These are phyloP conservation scores for Tenualosa thibaudeaui DNA, from an alignment of 2,797 vertebrate genomes.

Conservation along the genomic window DNA sequence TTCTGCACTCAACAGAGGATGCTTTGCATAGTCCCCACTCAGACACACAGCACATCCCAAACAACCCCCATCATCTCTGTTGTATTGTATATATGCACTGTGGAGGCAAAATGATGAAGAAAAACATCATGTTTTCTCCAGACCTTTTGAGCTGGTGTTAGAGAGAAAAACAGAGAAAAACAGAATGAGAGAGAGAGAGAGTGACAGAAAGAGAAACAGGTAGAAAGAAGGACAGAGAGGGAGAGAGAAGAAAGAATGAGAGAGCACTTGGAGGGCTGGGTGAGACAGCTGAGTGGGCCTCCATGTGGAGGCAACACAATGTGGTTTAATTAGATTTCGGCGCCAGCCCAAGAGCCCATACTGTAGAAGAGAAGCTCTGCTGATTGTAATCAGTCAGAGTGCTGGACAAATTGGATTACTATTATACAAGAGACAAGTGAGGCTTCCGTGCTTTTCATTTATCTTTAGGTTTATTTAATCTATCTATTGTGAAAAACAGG, in stretches of 20 bases:
- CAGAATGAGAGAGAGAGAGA: not conserved
- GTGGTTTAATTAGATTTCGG: constrained; percentile 65
- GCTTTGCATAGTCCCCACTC: not conserved
- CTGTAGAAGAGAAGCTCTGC: constrained; percentile 52
- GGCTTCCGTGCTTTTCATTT: constrained; percentile 41
- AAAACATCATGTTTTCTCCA: not conserved
- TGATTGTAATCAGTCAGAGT: constrained; percentile 73
- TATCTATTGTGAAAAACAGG: constrained; percentile 43
- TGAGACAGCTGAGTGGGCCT: constrained; percentile 57
- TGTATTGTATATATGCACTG: not conserved
- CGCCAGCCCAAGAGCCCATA: constrained; percentile 54
- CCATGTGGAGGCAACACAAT: constrained; percentile 53
- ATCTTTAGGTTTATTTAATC: constrained; percentile 48
- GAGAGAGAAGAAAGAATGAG: constrained; percentile 41
- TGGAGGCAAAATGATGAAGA: not conserved
- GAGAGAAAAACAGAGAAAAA: not conserved
- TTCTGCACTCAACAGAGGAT: not conserved
- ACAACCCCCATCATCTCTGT: not conserved
- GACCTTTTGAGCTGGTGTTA: not conserved
- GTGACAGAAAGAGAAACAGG: constrained; percentile 25
- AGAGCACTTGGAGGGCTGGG: constrained; percentile 27
- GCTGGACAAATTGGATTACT: constrained; percentile 67
- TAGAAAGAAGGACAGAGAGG: constrained; percentile 34
- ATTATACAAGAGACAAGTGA: constrained; percentile 59
- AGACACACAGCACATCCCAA: not conserved